Conservation (phyloP, 2,888 invertebrate genomes). For the Megalurothrips usitatus region DNA sequence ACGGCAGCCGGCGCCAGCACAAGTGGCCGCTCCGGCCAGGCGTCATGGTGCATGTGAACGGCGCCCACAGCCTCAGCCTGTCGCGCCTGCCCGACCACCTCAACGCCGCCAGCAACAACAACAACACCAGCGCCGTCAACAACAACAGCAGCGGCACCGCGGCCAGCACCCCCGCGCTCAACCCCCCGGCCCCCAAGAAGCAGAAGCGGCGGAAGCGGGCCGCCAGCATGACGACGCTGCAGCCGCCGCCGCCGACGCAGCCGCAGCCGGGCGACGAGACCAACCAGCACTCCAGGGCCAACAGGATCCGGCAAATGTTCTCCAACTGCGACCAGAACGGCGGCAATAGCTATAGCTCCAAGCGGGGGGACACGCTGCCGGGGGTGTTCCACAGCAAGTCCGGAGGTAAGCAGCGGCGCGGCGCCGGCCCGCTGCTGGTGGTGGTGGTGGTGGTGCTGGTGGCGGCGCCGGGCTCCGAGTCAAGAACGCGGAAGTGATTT, state of each 20-base stretch:
- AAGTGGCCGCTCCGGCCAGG: conserved; percentile 88
- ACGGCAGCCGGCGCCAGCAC: conserved; percentile 42
- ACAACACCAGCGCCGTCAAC: conserved; percentile 32
- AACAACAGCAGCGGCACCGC: conserved; percentile 34
- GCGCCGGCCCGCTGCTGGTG: neutral
- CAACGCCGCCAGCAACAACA: conserved; percentile 37
- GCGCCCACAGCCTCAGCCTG: conserved; percentile 46
- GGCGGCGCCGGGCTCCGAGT: neutral
- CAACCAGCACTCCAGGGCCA: conserved; percentile 41
- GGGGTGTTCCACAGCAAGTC: conserved; percentile 49
- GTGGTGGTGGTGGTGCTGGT: neutral
- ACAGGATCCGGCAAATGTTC: conserved; percentile 43
- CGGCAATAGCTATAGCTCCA: conserved; percentile 27
- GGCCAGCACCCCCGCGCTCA: conserved; percentile 30
- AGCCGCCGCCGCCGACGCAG: neutral
- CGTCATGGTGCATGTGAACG: conserved; percentile 81
- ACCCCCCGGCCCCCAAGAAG: conserved; percentile 28
- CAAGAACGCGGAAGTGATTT: no score
- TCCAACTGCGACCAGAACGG: conserved; percentile 37
- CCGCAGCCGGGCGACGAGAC: conserved; percentile 37
- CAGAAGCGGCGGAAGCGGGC: conserved; percentile 35
- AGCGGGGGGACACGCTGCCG: conserved; percentile 45
- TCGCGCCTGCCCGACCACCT: conserved; percentile 35
- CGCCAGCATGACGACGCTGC: conserved; percentile 35
- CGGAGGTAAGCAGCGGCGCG: conserved; percentile 47